Evolutionary conservation across 2,888 invertebrate species (phyloP).

Genomic region (Aphrophora alni): DNA sequence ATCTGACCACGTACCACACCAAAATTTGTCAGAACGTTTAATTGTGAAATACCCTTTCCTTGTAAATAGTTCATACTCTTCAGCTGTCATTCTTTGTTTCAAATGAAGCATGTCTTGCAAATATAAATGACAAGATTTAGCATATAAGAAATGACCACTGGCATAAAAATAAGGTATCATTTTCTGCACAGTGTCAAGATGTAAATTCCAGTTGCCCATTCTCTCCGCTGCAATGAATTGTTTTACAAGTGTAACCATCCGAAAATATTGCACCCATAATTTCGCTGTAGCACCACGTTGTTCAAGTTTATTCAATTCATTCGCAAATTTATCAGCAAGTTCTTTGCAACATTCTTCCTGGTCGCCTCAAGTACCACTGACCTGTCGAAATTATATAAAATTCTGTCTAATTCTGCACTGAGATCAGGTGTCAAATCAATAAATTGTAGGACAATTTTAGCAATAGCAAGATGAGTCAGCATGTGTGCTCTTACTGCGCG

Average conservation of each 20-base stretch:
- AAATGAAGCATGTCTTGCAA: conserved; percentile 55
- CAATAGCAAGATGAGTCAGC: conserved; percentile 48
- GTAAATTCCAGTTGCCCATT: conserved; percentile 52
- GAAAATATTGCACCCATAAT: conserved; percentile 51
- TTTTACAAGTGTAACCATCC: conserved; percentile 51
- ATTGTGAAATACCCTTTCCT: conserved; percentile 39
- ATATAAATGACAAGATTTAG: conserved; percentile 54
- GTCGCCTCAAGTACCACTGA: neutral
- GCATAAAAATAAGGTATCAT: conserved; percentile 56
- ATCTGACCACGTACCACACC: conserved; percentile 42
- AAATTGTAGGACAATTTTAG: neutral
- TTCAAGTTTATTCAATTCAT: neutral
- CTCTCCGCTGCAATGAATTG: conserved; percentile 53
- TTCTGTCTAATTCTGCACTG: neutral
- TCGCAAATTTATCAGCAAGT: neutral
- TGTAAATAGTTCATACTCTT: conserved; percentile 49
- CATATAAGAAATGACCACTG: conserved; percentile 55
- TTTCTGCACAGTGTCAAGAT: conserved; percentile 50
- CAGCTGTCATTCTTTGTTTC: conserved; percentile 45
- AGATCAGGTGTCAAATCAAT: neutral
- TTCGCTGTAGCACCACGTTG: conserved; percentile 45
- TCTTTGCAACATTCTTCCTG: too few relatives aligned
- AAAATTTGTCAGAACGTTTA: conserved; percentile 40
- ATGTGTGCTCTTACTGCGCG: conserved; percentile 51
- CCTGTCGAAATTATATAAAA: neutral